A percentile compares a stretch with the other conserved stretches of the same genome.
phyloP scores from a whole-genome alignment of 2,888 invertebrate species.

The Epistrophe grossulariae region DNA sequence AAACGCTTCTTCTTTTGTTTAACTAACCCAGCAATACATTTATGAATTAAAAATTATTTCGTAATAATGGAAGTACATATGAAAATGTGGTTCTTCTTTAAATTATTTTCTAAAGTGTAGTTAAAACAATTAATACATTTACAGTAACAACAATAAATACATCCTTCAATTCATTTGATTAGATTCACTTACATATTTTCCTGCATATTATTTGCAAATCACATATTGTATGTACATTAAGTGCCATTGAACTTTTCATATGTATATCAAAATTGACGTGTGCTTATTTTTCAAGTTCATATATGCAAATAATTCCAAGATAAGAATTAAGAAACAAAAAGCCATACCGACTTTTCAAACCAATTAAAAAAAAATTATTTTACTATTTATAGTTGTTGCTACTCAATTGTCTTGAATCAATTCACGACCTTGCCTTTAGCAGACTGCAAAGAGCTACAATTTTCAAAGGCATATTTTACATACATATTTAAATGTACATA shows the following conservation, averaged over 20 bases:
- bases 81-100: no score
- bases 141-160: background rate
- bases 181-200: background rate
- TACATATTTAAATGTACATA: background rate
- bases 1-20: no score
- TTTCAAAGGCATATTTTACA: background rate
- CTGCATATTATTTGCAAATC: background rate
- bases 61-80: no score
- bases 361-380: background rate
- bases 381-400: conserved; percentile 25
- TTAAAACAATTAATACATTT: no score
- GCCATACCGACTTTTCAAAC: conserved; percentile 22
- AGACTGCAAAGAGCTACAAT: background rate
- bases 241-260: conserved; percentile 2
- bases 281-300: conserved; percentile 21
- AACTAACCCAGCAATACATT: no score
- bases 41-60: no score
- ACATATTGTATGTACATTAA: background rate
- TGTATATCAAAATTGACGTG: conserved; percentile 9
- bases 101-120: no score
- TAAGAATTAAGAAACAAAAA: conserved; percentile 32
- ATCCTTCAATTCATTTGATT: background rate
- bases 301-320: background rate
- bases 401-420: conserved; percentile 35
- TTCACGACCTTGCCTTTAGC: conserved; percentile 17